phyloP scores from a whole-genome alignment of 1,140 invertebrate species.

The Ruditapes philippinarum region DNA sequence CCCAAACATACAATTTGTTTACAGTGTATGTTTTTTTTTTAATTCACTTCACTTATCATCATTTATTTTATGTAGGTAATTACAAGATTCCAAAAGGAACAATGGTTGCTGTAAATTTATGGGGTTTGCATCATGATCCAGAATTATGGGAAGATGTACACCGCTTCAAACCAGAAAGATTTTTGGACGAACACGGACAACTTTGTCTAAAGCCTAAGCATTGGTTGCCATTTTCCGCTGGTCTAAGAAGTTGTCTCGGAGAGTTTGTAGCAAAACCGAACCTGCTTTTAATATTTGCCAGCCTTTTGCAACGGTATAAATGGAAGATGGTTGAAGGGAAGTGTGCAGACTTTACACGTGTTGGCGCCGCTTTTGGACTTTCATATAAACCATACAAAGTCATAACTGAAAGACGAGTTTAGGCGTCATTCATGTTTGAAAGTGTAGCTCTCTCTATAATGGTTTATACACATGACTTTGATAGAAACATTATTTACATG shows the following conservation, averaged over 20 bases:
- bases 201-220: conserved; percentile 53
- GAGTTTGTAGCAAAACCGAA: conserved; percentile 58
- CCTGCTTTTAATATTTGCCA: conserved; percentile 67
- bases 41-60: neutral
- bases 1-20: neutral
- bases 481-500: no score
- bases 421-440: no score
- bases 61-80: conserved; percentile 28
- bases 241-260: conserved; percentile 63
- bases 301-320: conserved; percentile 76
- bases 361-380: neutral
- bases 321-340: conserved; percentile 76
- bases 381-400: neutral
- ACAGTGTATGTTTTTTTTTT: neutral
- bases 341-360: neutral
- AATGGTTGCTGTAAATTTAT: conserved; percentile 94
- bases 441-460: no score
- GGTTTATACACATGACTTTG: no score
- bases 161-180: conserved; percentile 91
- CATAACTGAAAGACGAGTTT: neutral
- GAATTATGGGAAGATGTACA: conserved; percentile 91
- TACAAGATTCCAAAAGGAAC: conserved; percentile 91
- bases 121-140: conserved; percentile 91
- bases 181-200: conserved; percentile 77
- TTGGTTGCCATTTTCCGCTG: conserved; percentile 68